Evolutionary conservation across 2,797 vertebrate genomes (phyloP).

Genomic region (Sebastes minor): DNA sequence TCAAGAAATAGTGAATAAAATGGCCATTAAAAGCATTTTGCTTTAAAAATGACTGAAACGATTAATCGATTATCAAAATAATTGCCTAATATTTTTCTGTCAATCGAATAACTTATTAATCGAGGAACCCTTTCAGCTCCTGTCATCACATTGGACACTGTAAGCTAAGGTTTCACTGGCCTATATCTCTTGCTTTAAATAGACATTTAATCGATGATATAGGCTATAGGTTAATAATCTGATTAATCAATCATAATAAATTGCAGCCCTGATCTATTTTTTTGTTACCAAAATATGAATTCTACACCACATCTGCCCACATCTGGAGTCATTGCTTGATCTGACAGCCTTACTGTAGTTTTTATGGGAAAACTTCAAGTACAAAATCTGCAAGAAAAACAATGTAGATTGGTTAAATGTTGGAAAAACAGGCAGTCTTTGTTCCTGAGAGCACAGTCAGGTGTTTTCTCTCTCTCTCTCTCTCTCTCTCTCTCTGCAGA

Average conservation of each 20-base stretch:
- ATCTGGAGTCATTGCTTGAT: neutral
- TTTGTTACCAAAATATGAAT: neutral
- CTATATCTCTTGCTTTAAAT: too few species aligned
- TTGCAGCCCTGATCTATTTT: neutral
- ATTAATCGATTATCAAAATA: neutral
- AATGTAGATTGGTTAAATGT: neutral
- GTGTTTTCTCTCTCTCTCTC: neutral
- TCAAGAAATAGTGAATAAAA: neutral
- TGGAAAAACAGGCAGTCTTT: constrained; percentile 6
- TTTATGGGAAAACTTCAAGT: neutral
- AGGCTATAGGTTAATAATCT: too few species aligned
- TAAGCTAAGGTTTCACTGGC: too few species aligned
- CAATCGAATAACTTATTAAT: too few species aligned
- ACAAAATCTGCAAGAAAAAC: neutral
- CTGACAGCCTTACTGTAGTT: neutral
- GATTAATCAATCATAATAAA: too few species aligned
- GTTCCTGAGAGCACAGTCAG: constrained; percentile 19
- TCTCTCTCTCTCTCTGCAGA: constrained; percentile 18
- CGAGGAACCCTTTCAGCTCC: too few species aligned
- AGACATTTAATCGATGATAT: too few species aligned
- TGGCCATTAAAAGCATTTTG: neutral
- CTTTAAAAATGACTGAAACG: neutral
- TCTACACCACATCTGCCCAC: neutral
- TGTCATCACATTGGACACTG: too few species aligned
- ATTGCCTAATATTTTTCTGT: neutral